A percentile compares a stretch with the other conserved stretches of the same genome.
These are phyloP conservation scores for Pterostichus niger DNA, from an alignment of 2,888 invertebrate genomes.

Conservation along the genomic window DNA sequence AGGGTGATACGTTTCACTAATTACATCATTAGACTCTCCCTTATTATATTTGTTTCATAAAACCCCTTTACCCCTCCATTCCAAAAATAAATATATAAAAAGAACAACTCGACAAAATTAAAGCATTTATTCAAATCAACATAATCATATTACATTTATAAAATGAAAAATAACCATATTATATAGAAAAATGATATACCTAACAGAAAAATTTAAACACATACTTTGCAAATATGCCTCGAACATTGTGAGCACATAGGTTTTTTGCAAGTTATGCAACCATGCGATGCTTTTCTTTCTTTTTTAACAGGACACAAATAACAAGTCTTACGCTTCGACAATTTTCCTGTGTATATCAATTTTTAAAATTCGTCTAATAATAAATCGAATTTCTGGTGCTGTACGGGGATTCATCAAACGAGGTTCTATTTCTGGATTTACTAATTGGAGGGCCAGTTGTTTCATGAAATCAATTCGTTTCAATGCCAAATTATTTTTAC, in stretches of 20 bases:
- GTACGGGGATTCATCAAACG: constrained; percentile 18
- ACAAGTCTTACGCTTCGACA: constrained; percentile 27
- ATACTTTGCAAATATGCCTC: constrained; percentile 14
- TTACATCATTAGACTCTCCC: too few relatives aligned
- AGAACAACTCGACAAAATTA: constrained; percentile 8
- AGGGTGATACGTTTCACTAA: too few relatives aligned
- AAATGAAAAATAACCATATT: background rate
- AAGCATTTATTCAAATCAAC: background rate
- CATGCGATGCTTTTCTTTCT: constrained; percentile 30
- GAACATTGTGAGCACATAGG: constrained; percentile 24
- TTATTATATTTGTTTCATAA: too few relatives aligned
- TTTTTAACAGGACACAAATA: constrained; percentile 27
- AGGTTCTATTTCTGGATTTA: constrained; percentile 34
- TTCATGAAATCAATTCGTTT: constrained; percentile 34
- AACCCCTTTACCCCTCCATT: background rate
- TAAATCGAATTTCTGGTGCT: constrained; percentile 15
- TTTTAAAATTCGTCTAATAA: constrained; percentile 29
- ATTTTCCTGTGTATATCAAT: constrained; percentile 25
- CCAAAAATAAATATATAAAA: constrained; percentile 10
- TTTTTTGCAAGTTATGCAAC: constrained; percentile 22
- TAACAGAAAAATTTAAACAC: constrained; percentile 13
- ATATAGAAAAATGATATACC: background rate
- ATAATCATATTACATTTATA: constrained; percentile 16
- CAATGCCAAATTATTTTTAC: constrained; percentile 17
- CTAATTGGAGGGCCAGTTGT: constrained; percentile 32